Conservation (phyloP, 2,888 invertebrate genomes). For the Salticus scenicus region DNA sequence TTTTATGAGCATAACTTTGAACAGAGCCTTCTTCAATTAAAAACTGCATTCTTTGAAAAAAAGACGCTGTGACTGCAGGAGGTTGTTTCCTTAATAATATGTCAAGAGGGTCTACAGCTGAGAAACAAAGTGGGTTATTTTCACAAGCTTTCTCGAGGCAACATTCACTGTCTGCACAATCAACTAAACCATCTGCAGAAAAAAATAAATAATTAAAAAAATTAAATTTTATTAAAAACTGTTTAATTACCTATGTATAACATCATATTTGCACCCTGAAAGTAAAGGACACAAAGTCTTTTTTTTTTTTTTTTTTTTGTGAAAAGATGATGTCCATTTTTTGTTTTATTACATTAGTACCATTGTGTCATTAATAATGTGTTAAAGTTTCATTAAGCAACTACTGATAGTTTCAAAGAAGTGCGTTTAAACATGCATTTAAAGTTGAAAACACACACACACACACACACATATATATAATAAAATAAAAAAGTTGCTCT, state of each 20-base stretch:
- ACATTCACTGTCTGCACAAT: constrained; percentile 99
- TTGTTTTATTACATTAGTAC: too few relatives aligned
- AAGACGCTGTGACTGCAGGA: constrained; percentile 96
- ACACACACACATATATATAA: too few relatives aligned
- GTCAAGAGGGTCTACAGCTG: constrained; percentile 97
- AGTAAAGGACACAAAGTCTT: too few relatives aligned
- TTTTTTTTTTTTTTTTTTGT: too few relatives aligned
- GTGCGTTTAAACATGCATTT: too few relatives aligned
- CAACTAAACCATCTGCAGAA: constrained; percentile 96
- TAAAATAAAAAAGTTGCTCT: too few relatives aligned
- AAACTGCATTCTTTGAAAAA: constrained; percentile 98
- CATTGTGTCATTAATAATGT: too few relatives aligned
- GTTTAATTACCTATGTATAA: neutral
- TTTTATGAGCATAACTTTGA: constrained; percentile 97
- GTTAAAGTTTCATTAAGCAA: too few relatives aligned
- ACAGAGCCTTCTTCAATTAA: constrained; percentile 98
- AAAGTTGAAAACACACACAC: too few relatives aligned
- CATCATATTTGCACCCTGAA: too few relatives aligned
- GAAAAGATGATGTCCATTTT: too few relatives aligned
- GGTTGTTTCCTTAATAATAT: constrained; percentile 96
- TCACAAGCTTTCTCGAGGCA: constrained; percentile 91
- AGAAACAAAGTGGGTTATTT: constrained; percentile 94
- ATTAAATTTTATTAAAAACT: neutral
- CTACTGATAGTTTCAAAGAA: too few relatives aligned
- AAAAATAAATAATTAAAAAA: constrained; percentile 7